Conservation (phyloP, 2,113 vertebrate genomes). For the Pseudorhombus dupliciocellatus region DNA sequence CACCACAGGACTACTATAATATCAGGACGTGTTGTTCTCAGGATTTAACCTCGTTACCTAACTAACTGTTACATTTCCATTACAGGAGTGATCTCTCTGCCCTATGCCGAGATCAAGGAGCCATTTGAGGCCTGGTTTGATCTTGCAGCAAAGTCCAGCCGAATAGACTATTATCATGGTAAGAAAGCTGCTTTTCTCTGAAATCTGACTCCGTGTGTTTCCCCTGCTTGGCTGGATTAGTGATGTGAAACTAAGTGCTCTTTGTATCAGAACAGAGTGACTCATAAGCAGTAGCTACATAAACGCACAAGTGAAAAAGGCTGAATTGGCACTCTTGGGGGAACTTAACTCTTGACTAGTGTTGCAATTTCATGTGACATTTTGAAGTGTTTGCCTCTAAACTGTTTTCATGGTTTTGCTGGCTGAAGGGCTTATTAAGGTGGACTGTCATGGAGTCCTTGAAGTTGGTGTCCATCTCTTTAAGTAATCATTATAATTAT, state of each 20-base stretch:
- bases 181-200: not conserved
- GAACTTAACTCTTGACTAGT: slow-evolving; percentile 1
- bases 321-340: not conserved
- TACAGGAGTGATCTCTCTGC: slow-evolving; percentile 82
- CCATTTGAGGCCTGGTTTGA: slow-evolving; percentile 89
- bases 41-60: not conserved
- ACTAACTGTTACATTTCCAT: not conserved
- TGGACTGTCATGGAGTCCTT: not conserved
- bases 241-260: slow-evolving; percentile 51
- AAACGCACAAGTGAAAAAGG: slow-evolving; percentile 41
- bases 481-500: too few relatives aligned
- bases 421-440: too few relatives aligned
- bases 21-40: not conserved
- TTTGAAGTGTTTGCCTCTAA: not conserved
- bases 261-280: slow-evolving; percentile 50
- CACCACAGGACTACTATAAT: not conserved
- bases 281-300: not conserved
- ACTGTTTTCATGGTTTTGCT: not conserved
- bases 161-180: slow-evolving; percentile 83
- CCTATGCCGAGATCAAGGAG: slow-evolving; percentile 86
- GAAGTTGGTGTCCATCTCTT: not conserved
- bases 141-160: slow-evolving; percentile 73
- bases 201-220: slow-evolving; percentile 8
- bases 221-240: not conserved
- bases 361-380: slow-evolving; percentile 16